Evolutionary conservation across 2,888 invertebrate genomes (phyloP).

Genomic region (Chaitophorus viminalis): DNA sequence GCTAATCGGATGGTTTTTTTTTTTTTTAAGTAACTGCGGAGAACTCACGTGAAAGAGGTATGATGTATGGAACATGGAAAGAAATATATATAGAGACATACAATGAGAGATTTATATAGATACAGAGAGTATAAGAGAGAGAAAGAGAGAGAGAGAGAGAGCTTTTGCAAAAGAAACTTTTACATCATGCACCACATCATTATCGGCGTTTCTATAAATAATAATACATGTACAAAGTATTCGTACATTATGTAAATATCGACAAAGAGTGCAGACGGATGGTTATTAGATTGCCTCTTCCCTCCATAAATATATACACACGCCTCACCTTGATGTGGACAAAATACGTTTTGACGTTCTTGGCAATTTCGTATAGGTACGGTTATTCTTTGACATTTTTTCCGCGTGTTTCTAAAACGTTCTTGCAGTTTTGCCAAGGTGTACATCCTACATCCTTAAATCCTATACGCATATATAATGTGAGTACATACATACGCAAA

Average conservation of each 20-base stretch:
- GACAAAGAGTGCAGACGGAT: background rate
- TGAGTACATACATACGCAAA: background rate
- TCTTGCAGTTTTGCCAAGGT: background rate
- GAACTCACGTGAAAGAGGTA: no score
- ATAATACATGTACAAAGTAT: background rate
- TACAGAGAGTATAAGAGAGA: no score
- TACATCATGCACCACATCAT: background rate
- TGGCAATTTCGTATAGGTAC: background rate
- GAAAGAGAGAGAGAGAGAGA: background rate
- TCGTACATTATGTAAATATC: background rate
- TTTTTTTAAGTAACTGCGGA: no score
- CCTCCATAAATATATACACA: background rate
- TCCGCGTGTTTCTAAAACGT: background rate
- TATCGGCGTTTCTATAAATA: conserved; percentile 2
- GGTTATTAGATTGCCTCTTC: background rate
- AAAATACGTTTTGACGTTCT: background rate
- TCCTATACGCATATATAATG: background rate
- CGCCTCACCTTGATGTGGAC: background rate
- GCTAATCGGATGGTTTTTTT: no score
- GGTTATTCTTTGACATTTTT: background rate
- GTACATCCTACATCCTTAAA: background rate
- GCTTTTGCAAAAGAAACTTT: background rate
- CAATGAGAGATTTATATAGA: no score
- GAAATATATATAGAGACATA: no score
- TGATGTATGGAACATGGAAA: no score